Percentiles rank a stretch among this genome's conserved stretches.
Conservation (phyloP, 2,888 invertebrate genomes). For the Lasioglossum vierecki region DNA sequence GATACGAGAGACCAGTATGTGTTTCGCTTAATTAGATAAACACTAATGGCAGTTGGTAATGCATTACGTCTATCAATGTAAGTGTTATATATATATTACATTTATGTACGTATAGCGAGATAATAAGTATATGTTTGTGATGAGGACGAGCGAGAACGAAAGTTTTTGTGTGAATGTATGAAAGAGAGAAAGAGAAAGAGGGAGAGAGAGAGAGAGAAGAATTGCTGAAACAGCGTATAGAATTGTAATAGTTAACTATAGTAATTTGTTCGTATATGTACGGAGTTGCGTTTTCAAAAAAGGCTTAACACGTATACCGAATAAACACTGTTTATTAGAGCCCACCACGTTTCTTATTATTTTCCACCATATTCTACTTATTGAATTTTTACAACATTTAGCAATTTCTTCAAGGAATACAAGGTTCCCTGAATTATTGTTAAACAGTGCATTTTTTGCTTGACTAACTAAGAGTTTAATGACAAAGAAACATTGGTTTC, state of each 20-base stretch:
- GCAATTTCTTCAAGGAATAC: background rate
- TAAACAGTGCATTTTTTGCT: background rate
- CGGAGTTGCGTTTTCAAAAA: slow-evolving; percentile 53
- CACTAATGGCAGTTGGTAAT: slow-evolving; percentile 55
- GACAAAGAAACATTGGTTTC: background rate
- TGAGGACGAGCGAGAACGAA: slow-evolving; percentile 3
- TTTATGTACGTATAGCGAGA: slow-evolving; percentile 28
- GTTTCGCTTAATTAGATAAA: slow-evolving; percentile 46
- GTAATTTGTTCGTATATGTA: slow-evolving; percentile 53
- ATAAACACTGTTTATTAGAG: slow-evolving; percentile 57
- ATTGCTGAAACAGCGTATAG: slow-evolving; percentile 54
- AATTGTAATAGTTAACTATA: slow-evolving; percentile 34
- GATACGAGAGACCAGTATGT: slow-evolving; percentile 28
- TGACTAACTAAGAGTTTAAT: background rate
- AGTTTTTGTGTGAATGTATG: background rate
- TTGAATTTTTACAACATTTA: background rate
- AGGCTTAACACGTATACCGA: slow-evolving; percentile 54
- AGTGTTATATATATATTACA: slow-evolving; percentile 26
- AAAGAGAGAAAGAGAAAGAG: slow-evolving; percentile 5
- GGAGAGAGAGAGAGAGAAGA: background rate
- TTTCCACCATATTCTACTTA: background rate
- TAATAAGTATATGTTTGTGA: slow-evolving; percentile 38
- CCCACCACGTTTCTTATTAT: slow-evolving; percentile 45
- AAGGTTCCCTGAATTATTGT: background rate
- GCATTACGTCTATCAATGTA: slow-evolving; percentile 48